phyloP scores from a whole-genome alignment of 35 echinoderm and acorn worm genomes.

The Holothuria glaberrima region DNA sequence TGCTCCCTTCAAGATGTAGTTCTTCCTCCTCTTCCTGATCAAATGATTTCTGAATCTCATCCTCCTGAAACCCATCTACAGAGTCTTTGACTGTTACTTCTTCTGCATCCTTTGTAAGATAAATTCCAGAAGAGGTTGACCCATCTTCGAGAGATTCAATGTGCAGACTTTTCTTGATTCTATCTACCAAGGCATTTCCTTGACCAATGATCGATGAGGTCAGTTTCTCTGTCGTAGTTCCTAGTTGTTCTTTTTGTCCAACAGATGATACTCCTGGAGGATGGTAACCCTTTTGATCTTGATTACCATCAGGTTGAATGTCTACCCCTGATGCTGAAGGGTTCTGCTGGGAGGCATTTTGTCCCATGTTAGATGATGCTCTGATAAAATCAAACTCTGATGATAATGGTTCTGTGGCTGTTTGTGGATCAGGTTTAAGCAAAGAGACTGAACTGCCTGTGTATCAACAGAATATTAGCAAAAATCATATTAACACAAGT shows the following conservation, averaged over 20 bases:
- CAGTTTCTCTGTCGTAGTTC: background rate
- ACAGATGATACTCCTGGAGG: background rate
- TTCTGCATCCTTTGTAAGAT: background rate
- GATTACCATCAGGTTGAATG: background rate
- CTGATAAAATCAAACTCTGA: slow-evolving; percentile 47
- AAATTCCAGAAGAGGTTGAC: background rate
- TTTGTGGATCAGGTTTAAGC: too few species aligned
- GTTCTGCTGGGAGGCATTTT: slow-evolving; percentile 2
- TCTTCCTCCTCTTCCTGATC: background rate
- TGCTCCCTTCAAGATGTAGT: background rate
- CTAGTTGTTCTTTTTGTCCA: background rate
- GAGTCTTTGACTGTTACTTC: background rate
- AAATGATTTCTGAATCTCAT: background rate
- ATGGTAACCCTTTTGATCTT: background rate
- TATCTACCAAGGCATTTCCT: slow-evolving; percentile 47
- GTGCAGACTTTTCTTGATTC: slow-evolving; percentile 44
- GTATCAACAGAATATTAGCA: background rate
- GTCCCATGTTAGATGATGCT: slow-evolving; percentile 26
- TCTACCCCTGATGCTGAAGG: background rate
- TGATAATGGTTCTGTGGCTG: background rate
- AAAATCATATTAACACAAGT: too few species aligned
- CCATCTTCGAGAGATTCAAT: background rate
- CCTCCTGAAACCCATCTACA: background rate
- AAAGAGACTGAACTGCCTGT: too few species aligned
- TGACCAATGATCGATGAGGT: slow-evolving; percentile 20